Evolutionary conservation across 2,797 vertebrate genomes (phyloP).

Genomic region (Aphelocoma californica): DNA sequence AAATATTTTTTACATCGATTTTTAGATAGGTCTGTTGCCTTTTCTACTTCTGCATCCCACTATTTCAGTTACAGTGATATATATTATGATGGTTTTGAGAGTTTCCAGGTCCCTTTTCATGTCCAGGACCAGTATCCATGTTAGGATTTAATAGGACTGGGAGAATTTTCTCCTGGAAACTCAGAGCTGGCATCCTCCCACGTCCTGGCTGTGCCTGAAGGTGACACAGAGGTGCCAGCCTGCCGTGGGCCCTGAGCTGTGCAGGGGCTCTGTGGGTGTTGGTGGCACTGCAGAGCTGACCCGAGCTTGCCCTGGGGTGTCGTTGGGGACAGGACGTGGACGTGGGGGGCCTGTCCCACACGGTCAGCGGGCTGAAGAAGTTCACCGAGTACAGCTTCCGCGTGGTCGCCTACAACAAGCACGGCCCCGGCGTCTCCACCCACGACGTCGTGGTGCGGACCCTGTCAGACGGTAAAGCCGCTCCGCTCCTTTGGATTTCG

Average conservation of each 20-base stretch:
- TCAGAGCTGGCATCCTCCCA: neutral
- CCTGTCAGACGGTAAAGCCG: constrained; percentile 87
- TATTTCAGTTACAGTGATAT: too few species aligned
- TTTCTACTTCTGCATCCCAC: neutral
- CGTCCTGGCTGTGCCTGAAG: neutral
- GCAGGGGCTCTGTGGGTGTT: neutral
- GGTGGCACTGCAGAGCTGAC: neutral
- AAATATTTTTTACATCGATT: neutral
- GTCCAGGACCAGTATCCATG: neutral
- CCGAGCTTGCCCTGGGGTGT: neutral
- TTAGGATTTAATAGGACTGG: neutral
- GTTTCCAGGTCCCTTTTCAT: neutral
- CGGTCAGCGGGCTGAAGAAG: constrained; percentile 87
- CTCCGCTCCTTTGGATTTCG: rapidly evolving
- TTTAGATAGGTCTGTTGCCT: neutral
- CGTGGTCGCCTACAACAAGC: constrained; percentile 95
- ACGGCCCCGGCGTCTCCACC: constrained; percentile 94
- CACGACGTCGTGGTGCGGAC: constrained; percentile 87
- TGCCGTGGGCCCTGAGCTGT: neutral
- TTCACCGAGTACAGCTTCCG: constrained; percentile 93
- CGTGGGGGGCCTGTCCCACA: constrained; percentile 82
- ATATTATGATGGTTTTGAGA: neutral
- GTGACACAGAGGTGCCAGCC: neutral
- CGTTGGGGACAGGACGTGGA: constrained; percentile 84
- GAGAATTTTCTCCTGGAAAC: neutral